These are phyloP conservation scores for Lepisosteus osseus DNA, from an alignment of 2,113 vertebrate species.

Conservation along the genomic window DNA sequence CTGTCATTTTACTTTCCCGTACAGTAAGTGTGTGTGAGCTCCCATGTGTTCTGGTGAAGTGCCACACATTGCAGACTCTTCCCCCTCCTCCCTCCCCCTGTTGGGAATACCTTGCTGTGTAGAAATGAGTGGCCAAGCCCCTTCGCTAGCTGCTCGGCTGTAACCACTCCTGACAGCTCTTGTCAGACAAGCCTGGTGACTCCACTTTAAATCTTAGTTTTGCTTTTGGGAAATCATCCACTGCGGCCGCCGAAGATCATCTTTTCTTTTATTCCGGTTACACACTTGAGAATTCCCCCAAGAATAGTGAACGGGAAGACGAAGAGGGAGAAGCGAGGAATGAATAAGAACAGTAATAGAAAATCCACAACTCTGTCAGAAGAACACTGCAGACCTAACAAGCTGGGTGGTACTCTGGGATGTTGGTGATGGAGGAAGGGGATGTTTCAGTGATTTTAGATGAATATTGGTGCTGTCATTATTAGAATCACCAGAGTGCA, in stretches of 20 bases:
- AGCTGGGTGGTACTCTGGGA: background rate
- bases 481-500: background rate
- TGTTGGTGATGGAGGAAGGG: background rate
- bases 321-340: background rate
- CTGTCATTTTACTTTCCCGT: too few relatives aligned
- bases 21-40: too few relatives aligned
- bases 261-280: constrained; percentile 11
- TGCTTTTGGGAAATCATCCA: constrained; percentile 3
- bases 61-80: too few relatives aligned
- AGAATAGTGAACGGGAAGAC: background rate
- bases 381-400: constrained; percentile 3
- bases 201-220: too few relatives aligned
- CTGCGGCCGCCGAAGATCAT: background rate
- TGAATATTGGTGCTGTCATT: background rate
- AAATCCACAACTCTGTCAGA: background rate
- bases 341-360: background rate
- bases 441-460: background rate
- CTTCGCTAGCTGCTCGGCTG: too few relatives aligned
- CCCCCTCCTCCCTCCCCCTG: too few relatives aligned
- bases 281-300: constrained; percentile 3
- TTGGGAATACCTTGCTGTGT: too few relatives aligned
- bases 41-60: too few relatives aligned
- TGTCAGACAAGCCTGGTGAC: too few relatives aligned
- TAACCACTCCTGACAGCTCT: too few relatives aligned
- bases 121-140: too few relatives aligned